Percentiles rank a stretch among this genome's conserved stretches.
phyloP scores from a whole-genome alignment of 2,797 vertebrate genomes.

The Molossus molossus region DNA sequence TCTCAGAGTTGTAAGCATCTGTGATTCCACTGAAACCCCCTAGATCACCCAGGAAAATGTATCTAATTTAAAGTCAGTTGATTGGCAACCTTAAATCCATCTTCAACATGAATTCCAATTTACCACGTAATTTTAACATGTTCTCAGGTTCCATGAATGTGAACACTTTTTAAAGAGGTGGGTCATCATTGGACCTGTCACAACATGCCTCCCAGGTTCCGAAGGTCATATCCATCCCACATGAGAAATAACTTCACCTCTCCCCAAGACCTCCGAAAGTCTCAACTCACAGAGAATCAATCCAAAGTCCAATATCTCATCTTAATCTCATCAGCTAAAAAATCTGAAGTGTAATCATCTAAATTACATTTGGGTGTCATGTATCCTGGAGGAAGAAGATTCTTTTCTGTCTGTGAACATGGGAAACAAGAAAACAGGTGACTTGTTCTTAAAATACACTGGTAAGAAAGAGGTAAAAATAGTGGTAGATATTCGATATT shows the following conservation, averaged over 20 bases:
- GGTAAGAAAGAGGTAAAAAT: neutral
- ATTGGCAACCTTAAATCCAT: neutral
- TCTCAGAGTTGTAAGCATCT: neutral
- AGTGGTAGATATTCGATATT: no score
- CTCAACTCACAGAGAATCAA: neutral
- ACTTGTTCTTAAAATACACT: neutral
- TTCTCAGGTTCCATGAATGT: neutral
- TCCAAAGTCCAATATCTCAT: neutral
- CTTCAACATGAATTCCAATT: neutral
- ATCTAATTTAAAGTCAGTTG: neutral
- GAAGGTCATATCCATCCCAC: neutral
- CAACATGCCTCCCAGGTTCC: neutral
- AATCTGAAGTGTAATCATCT: neutral
- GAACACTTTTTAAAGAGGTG: neutral
- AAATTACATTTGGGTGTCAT: neutral
- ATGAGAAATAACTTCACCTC: neutral
- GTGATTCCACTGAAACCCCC: neutral
- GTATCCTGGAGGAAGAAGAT: slow-evolving; percentile 19
- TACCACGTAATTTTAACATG: neutral
- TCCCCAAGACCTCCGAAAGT: neutral
- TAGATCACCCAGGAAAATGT: neutral
- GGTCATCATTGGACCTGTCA: neutral
- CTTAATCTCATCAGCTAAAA: neutral
- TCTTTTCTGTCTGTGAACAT: neutral
- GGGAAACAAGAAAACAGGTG: neutral